phyloP scores from a whole-genome alignment of 2,888 invertebrate genomes.

The Glyphotaelius pellucidus region DNA sequence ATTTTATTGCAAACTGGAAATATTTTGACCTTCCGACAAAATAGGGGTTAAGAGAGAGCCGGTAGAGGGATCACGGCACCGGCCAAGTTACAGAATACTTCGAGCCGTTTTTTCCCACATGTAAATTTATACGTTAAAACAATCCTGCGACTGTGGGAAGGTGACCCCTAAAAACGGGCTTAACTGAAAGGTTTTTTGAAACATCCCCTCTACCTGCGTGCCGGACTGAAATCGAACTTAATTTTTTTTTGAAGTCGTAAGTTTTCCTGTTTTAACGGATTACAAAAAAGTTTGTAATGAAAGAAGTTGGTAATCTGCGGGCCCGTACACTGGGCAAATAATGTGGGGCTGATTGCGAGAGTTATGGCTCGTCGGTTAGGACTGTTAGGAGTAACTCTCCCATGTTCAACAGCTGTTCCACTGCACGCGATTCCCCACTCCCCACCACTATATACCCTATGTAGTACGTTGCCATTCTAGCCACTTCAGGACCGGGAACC shows the following conservation, averaged over 20 bases:
- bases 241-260: conserved; percentile 31
- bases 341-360: conserved; percentile 39
- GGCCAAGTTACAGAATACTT: background rate
- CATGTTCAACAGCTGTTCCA: conserved; percentile 9
- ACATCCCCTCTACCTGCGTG: conserved; percentile 31
- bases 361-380: conserved; percentile 20
- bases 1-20: too few relatives aligned
- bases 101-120: conserved; percentile 21
- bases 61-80: background rate
- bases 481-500: background rate
- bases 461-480: background rate
- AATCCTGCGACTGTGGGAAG: background rate
- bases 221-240: conserved; percentile 27
- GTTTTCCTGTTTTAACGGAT: conserved; percentile 46
- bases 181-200: background rate
- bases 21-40: too few relatives aligned
- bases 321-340: conserved; percentile 19
- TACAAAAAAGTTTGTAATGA: conserved; percentile 47
- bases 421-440: background rate
- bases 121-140: conserved; percentile 37
- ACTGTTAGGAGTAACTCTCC: background rate
- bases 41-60: background rate
- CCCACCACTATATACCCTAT: background rate
- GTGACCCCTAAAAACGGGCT: background rate
- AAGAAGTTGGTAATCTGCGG: conserved; percentile 47